Conservation (phyloP, 1,140 invertebrate genomes). For the Drosophila dunni region DNA sequence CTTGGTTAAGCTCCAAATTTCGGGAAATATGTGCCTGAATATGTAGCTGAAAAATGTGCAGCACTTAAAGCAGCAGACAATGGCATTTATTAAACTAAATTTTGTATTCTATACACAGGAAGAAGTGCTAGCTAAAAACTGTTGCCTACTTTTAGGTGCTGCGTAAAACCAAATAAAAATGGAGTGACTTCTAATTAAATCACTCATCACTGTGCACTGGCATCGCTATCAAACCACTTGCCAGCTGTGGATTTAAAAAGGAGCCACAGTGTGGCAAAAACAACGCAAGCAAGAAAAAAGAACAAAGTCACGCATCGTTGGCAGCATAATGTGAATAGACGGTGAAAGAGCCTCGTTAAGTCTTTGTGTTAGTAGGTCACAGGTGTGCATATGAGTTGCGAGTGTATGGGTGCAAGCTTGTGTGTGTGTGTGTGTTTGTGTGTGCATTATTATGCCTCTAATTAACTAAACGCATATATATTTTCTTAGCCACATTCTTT, state of each 20-base stretch:
- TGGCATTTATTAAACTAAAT: too few relatives aligned
- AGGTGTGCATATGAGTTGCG: conserved; percentile 31
- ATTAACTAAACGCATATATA: conserved; percentile 69
- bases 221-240: background rate
- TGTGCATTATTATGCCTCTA: conserved; percentile 69
- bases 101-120: too few relatives aligned
- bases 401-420: conserved; percentile 26
- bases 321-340: conserved; percentile 19
- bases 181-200: conserved; percentile 1
- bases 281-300: conserved; percentile 8
- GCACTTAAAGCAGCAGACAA: background rate
- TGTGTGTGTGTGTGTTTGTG: conserved; percentile 25
- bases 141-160: conserved; percentile 12
- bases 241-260: conserved; percentile 29
- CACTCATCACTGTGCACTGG: conserved; percentile 17
- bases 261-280: conserved; percentile 26
- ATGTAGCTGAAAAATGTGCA: too few relatives aligned
- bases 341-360: conserved; percentile 42
- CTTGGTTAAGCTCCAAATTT: background rate
- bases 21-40: background rate
- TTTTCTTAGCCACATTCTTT: conserved; percentile 62
- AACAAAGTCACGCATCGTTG: conserved; percentile 16
- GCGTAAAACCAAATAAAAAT: background rate
- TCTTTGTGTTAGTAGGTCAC: conserved; percentile 41
- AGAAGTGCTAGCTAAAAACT: background rate